A percentile compares a stretch with the other conserved stretches of the same genome.
Evolutionary conservation across 2,888 invertebrate species (phyloP).

Genomic region (Xestia c-nigrum): DNA sequence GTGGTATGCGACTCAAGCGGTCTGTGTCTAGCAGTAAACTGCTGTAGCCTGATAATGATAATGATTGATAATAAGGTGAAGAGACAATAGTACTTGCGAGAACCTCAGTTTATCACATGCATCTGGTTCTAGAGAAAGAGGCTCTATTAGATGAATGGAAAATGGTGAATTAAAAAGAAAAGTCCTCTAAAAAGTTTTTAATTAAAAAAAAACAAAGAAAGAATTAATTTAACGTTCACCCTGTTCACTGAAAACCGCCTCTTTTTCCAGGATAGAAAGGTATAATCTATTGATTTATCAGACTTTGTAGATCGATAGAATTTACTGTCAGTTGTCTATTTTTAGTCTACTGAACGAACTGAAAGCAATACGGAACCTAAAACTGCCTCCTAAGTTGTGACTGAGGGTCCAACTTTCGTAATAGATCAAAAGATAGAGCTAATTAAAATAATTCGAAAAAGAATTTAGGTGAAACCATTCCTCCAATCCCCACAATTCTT

Average conservation of each 20-base stretch:
- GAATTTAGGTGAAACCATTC: constrained; percentile 35
- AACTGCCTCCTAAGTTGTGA: neutral
- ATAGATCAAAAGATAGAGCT: neutral
- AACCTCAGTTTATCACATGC: too few species aligned
- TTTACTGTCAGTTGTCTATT: neutral
- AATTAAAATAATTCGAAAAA: constrained; percentile 22
- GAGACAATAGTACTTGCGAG: too few species aligned
- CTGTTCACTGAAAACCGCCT: neutral
- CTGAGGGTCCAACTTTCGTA: neutral
- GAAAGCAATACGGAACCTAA: neutral
- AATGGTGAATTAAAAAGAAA: too few species aligned
- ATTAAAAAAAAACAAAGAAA: too few species aligned
- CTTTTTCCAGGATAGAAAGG: neutral
- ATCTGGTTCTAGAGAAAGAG: too few species aligned
- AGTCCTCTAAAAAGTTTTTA: too few species aligned
- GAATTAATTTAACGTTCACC: neutral
- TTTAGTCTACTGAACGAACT: neutral
- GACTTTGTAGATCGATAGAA: neutral
- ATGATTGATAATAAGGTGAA: too few species aligned
- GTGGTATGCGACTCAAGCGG: too few species aligned
- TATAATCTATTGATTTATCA: neutral
- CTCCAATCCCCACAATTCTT: constrained; percentile 31
- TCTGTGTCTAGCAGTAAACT: too few species aligned
- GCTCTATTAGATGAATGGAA: too few species aligned
- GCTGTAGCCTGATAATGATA: too few species aligned